A percentile compares a stretch with the other conserved stretches of the same genome.
phyloP scores from a whole-genome alignment of 2,113 vertebrate species.

The Xerus inauris region DNA sequence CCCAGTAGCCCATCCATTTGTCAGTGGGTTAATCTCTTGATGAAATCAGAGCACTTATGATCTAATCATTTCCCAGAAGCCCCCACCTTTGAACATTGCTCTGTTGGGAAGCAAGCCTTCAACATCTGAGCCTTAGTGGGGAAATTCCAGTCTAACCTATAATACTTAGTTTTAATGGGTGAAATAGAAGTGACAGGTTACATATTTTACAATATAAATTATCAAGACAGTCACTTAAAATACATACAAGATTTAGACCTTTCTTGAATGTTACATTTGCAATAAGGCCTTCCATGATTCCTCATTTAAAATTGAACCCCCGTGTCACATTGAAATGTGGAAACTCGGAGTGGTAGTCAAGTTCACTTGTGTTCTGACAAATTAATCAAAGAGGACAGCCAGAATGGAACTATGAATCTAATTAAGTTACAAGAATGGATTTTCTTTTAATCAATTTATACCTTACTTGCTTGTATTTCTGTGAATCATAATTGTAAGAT shows the following conservation, averaged over 20 bases:
- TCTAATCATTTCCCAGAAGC: no score
- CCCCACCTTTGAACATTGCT: no score
- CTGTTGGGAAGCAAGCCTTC: no score
- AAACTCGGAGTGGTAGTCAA: neutral
- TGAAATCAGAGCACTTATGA: no score
- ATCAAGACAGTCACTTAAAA: neutral
- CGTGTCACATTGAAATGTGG: neutral
- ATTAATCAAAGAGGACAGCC: neutral
- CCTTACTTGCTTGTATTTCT: neutral
- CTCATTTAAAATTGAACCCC: neutral
- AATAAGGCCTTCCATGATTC: neutral
- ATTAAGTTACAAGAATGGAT: neutral
- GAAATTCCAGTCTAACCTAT: no score
- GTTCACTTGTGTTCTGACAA: neutral
- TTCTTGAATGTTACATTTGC: neutral
- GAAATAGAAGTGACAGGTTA: neutral
- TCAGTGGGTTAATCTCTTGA: no score
- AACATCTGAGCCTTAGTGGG: no score
- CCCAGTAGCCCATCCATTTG: no score
- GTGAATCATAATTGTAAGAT: neutral
- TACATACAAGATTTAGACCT: neutral
- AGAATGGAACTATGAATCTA: neutral
- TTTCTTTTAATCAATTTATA: constrained; percentile 22
- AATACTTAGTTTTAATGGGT: neutral
- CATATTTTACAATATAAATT: neutral